Evolutionary conservation across 35 echinoderm and acorn worm species (phyloP).

Genomic region (Stichopus chloronotus): DNA sequence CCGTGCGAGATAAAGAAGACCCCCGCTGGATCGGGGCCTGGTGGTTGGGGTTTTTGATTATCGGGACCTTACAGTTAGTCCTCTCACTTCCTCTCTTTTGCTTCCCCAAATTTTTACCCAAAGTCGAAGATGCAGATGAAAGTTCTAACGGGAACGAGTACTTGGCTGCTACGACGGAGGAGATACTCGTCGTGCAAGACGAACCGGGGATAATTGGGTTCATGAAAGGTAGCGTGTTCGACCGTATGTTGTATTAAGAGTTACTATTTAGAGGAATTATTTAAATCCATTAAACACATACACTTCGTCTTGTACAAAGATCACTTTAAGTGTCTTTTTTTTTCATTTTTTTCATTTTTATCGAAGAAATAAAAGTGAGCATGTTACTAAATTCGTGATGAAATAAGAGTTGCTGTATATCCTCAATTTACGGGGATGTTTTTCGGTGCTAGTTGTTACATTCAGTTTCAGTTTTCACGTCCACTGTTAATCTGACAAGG

Average conservation of each 20-base stretch:
- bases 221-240: conserved; percentile 5
- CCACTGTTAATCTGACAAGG: too few relatives aligned
- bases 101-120: conserved; percentile 54
- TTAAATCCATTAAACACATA: too few relatives aligned
- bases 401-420: too few relatives aligned
- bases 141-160: conserved; percentile 34
- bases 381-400: too few relatives aligned
- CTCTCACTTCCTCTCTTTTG: conserved; percentile 55
- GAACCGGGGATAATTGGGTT: conserved; percentile 35
- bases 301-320: too few relatives aligned
- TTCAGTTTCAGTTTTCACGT: too few relatives aligned
- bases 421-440: too few relatives aligned
- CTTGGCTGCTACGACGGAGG: conserved; percentile 4
- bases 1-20: conserved; percentile 35
- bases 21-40: conserved; percentile 82
- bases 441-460: too few relatives aligned
- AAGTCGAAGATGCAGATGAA: conserved; percentile 2
- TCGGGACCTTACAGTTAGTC: conserved; percentile 27
- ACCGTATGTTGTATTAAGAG: not conserved
- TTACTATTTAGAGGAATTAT: too few relatives aligned
- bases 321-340: too few relatives aligned
- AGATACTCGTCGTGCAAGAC: not conserved
- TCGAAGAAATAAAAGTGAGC: too few relatives aligned
- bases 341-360: too few relatives aligned
- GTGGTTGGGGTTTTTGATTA: conserved; percentile 82